These are phyloP conservation scores for Phymastichus coffea DNA, from an alignment of 1,140 invertebrate species.

Conservation along the genomic window DNA sequence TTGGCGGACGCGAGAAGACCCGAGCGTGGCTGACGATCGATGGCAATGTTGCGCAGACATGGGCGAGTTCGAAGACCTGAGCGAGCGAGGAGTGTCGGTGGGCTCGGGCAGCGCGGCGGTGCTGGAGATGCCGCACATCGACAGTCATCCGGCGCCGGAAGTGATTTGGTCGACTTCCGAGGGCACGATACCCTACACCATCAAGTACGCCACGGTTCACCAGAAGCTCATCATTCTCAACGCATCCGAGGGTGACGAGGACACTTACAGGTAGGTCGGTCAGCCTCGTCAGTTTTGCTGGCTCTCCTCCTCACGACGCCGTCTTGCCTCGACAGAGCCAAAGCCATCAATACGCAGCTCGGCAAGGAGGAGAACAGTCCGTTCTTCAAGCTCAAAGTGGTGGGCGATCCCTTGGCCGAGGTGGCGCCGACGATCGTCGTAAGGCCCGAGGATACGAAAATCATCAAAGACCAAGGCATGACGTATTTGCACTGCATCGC, in stretches of 20 bases:
- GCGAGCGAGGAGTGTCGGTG: slow-evolving; percentile 68
- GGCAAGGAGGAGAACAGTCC: slow-evolving; percentile 85
- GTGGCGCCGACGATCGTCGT: slow-evolving; percentile 82
- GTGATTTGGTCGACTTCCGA: slow-evolving; percentile 82
- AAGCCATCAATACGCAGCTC: slow-evolving; percentile 82
- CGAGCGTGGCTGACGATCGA: not conserved
- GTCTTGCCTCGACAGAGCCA: slow-evolving; percentile 60
- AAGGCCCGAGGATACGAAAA: slow-evolving; percentile 74
- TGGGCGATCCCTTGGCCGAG: slow-evolving; percentile 67
- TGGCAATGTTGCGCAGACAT: slow-evolving; percentile 78
- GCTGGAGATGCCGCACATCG: slow-evolving; percentile 76
- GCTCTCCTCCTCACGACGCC: not conserved
- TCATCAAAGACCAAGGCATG: slow-evolving; percentile 75
- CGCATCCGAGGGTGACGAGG: slow-evolving; percentile 69
- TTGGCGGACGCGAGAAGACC: not conserved
- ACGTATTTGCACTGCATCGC: slow-evolving; percentile 87
- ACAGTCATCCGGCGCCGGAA: slow-evolving; percentile 78
- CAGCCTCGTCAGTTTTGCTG: no score
- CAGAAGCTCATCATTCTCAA: slow-evolving; percentile 74
- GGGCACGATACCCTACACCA: slow-evolving; percentile 69
- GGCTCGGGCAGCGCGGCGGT: slow-evolving; percentile 78
- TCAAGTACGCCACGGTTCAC: slow-evolving; percentile 78
- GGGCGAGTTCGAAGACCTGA: slow-evolving; percentile 73
- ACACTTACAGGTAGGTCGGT: slow-evolving; percentile 66
- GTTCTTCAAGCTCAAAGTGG: slow-evolving; percentile 74